Evolutionary conservation across 2,797 vertebrate species (phyloP).

Genomic region (Vespertilio murinus): DNA sequence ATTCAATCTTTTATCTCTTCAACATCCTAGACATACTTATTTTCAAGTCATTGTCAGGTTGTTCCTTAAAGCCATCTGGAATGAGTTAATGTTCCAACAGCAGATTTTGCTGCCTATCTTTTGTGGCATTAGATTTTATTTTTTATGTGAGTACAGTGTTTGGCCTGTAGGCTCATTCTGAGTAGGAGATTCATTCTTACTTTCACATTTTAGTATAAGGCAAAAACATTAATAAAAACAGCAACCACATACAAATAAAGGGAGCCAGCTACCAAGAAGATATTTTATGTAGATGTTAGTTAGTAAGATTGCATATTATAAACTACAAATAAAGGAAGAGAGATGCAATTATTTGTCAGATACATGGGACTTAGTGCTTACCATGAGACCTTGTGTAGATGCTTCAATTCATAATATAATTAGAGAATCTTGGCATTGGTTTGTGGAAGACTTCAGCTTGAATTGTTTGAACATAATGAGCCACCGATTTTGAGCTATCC

Average conservation of each 20-base stretch:
- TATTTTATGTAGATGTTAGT: not conserved
- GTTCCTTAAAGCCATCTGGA: not conserved
- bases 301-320: not conserved
- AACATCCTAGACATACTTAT: not conserved
- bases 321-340: not conserved
- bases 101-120: not conserved
- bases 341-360: not conserved
- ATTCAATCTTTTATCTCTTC: conserved; percentile 4
- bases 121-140: not conserved
- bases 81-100: not conserved
- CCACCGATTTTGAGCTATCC: not conserved
- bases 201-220: not conserved
- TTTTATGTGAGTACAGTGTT: not conserved
- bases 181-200: not conserved
- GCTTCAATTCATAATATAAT: not conserved
- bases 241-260: not conserved
- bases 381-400: not conserved
- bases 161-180: not conserved
- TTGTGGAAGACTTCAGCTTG: not conserved
- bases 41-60: conserved; percentile 11
- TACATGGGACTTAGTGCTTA: not conserved
- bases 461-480: not conserved
- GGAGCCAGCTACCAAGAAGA: not conserved
- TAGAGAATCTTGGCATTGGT: not conserved
- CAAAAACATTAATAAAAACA: not conserved